These are phyloP conservation scores for Schizothorax lantsangensis DNA, from an alignment of 2,797 vertebrate genomes.

Conservation along the genomic window DNA sequence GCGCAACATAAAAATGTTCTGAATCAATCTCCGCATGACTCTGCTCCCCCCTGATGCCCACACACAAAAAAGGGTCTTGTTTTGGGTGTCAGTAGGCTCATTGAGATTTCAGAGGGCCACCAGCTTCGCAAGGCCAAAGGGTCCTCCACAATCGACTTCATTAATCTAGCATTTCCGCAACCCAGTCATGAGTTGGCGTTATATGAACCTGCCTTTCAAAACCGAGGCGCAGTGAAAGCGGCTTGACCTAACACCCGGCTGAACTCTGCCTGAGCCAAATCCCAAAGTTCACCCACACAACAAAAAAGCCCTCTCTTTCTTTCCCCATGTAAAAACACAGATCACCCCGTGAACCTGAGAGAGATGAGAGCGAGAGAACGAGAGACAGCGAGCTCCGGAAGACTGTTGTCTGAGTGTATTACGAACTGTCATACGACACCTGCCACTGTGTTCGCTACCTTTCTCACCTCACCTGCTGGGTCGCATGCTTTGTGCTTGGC, in stretches of 20 bases:
- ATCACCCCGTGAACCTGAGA: slow-evolving; percentile 55
- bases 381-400: slow-evolving; percentile 52
- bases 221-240: slow-evolving; percentile 56
- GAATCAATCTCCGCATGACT: slow-evolving; percentile 56
- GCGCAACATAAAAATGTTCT: slow-evolving; percentile 61
- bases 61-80: slow-evolving; percentile 61
- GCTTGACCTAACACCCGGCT: slow-evolving; percentile 62
- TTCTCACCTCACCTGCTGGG: slow-evolving; percentile 57
- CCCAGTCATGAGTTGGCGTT: slow-evolving; percentile 68
- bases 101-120: slow-evolving; percentile 69
- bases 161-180: slow-evolving; percentile 70
- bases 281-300: slow-evolving; percentile 64
- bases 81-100: slow-evolving; percentile 64
- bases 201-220: slow-evolving; percentile 70
- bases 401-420: slow-evolving; percentile 58
- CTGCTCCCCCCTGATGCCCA: slow-evolving; percentile 49
- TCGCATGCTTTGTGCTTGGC: slow-evolving; percentile 41
- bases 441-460: slow-evolving; percentile 53
- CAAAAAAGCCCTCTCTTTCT: slow-evolving; percentile 61
- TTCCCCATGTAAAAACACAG: slow-evolving; percentile 60
- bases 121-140: slow-evolving; percentile 66
- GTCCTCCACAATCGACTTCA: slow-evolving; percentile 68
- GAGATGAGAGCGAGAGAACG: slow-evolving; percentile 18
- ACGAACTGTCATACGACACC: slow-evolving; percentile 56
- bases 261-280: slow-evolving; percentile 58